Evolutionary conservation across 2,797 vertebrate genomes (phyloP).

Genomic region (Lindbergichthys nudifrons): DNA sequence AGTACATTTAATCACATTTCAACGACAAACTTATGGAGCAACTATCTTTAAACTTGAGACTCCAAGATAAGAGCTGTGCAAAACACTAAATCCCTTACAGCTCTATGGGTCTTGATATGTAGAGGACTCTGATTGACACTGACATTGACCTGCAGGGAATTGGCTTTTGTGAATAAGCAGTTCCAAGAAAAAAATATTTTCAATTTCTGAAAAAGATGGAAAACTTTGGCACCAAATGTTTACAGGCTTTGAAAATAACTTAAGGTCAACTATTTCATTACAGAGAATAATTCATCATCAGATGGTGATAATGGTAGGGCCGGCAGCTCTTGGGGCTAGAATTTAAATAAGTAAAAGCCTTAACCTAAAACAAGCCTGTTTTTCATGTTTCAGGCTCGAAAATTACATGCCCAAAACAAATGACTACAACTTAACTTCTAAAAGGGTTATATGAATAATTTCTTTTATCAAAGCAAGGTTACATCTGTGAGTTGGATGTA

Average conservation of each 20-base stretch:
- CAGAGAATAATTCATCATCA: constrained; percentile 71
- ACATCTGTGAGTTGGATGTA: too few relatives aligned
- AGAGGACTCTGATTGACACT: constrained; percentile 17
- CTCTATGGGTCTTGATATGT: neutral
- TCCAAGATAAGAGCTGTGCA: neutral
- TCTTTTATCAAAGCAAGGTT: too few relatives aligned
- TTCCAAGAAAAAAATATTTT: constrained; percentile 14
- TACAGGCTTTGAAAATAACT: constrained; percentile 55
- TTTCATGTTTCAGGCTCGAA: too few relatives aligned
- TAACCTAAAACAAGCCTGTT: too few relatives aligned
- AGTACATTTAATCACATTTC: neutral
- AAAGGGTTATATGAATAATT: too few relatives aligned
- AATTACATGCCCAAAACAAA: too few relatives aligned
- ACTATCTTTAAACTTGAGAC: neutral
- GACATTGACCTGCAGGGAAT: neutral
- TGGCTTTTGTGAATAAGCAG: neutral
- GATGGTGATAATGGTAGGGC: constrained; percentile 22
- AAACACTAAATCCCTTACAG: neutral
- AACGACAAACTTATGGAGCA: accelerated
- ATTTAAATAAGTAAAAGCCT: constrained; percentile 61
- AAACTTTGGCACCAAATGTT: constrained; percentile 42
- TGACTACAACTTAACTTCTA: too few relatives aligned
- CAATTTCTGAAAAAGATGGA: constrained; percentile 39
- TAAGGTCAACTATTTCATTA: constrained; percentile 77
- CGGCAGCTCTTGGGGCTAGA: constrained; percentile 41